A percentile compares a stretch with the other conserved stretches of the same genome.
Conservation (phyloP, 2,113 vertebrate species). For the Trogon surrucura region DNA sequence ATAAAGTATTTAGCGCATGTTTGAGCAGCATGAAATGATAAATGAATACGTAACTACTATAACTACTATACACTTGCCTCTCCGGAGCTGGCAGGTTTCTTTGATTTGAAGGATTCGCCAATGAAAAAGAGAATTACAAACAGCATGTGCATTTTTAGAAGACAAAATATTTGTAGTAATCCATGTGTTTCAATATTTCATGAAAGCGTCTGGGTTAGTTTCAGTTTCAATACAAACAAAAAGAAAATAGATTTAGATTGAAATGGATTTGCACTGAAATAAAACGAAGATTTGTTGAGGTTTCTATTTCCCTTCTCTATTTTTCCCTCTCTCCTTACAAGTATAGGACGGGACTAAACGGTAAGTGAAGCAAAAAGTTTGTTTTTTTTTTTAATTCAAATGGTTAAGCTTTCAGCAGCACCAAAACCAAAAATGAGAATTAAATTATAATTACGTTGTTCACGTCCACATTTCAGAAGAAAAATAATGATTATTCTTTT, state of each 20-base stretch:
- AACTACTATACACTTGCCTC: not conserved
- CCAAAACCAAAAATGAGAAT: not conserved
- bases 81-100: not conserved
- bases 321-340: not conserved
- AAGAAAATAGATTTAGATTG: constrained; percentile 4
- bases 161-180: not conserved
- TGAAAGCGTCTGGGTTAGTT: not conserved
- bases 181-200: not conserved
- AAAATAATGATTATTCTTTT: constrained; percentile 3
- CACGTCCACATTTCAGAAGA: accelerated
- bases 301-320: not conserved
- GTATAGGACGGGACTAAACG: not conserved
- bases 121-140: not conserved
- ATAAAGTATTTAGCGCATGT: not conserved
- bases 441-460: not conserved
- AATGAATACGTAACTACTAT: not conserved
- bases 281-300: not conserved
- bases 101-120: not conserved
- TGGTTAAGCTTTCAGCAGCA: not conserved
- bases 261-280: not conserved
- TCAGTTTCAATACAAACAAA: constrained; percentile 9
- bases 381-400: not conserved
- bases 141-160: not conserved
- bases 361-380: not conserved
- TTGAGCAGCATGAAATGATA: not conserved